phyloP scores from a whole-genome alignment of 2,113 vertebrate genomes.

The Nannobrachium achirus region DNA sequence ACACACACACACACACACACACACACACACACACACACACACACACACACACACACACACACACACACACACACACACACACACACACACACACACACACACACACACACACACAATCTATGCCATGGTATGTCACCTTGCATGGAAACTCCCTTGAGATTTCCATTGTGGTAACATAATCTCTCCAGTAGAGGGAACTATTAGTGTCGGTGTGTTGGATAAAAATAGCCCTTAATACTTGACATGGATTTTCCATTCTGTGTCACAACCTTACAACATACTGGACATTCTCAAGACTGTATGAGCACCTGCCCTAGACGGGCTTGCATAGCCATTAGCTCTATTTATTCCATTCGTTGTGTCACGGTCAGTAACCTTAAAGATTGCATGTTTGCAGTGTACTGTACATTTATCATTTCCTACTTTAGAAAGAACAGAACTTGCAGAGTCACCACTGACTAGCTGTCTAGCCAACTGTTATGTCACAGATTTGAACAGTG shows the following conservation, averaged over 20 bases:
- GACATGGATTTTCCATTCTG: constrained; percentile 48
- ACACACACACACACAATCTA: too few species aligned
- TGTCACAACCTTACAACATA: constrained; percentile 29
- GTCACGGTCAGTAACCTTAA: not conserved
- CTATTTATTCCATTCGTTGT: constrained; percentile 14
- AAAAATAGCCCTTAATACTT: constrained; percentile 50
- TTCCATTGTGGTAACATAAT: constrained; percentile 12
- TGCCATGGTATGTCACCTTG: too few species aligned
- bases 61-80: too few species aligned
- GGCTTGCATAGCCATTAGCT: constrained; percentile 1
- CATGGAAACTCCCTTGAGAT: not conserved
- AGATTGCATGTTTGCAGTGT: not conserved
- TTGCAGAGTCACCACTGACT: constrained; percentile 44
- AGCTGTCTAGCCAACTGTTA: constrained; percentile 57
- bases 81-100: too few species aligned
- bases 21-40: too few species aligned
- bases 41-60: too few species aligned
- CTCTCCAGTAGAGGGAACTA: constrained; percentile 57
- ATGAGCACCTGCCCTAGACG: constrained; percentile 15
- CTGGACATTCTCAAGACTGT: constrained; percentile 30
- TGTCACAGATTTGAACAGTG: constrained; percentile 59
- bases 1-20: too few species aligned
- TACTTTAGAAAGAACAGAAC: not conserved
- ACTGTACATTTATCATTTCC: too few species aligned
- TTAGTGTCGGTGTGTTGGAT: constrained; percentile 21